phyloP scores from a whole-genome alignment of 2,888 invertebrate species.

The Leptinotarsa peninsularis region DNA sequence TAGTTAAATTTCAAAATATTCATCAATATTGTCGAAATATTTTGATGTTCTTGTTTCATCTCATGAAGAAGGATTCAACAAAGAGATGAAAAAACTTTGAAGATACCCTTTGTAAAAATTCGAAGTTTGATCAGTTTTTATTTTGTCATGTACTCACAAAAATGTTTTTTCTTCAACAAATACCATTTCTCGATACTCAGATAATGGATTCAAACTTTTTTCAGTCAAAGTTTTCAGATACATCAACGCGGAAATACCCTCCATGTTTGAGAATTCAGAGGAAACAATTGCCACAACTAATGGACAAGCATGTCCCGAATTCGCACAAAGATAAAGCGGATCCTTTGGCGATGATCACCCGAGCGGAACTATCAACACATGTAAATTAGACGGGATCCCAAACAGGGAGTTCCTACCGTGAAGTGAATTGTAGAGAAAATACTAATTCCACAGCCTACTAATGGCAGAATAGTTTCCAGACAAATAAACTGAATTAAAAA shows the following conservation, averaged over 20 bases:
- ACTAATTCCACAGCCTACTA: not conserved
- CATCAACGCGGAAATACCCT: not conserved
- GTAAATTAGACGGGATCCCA: conserved; percentile 4
- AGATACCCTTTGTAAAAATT: too few species aligned
- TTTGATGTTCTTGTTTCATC: too few species aligned
- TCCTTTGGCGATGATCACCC: conserved; percentile 8
- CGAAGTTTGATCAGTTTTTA: too few species aligned
- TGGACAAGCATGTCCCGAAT: conserved; percentile 4
- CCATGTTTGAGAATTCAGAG: not conserved
- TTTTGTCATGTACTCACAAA: too few species aligned
- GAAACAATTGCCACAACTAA: conserved; percentile 7
- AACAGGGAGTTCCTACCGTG: not conserved
- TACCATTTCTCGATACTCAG: too few species aligned
- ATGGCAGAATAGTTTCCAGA: too few species aligned
- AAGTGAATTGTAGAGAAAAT: not conserved
- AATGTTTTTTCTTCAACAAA: too few species aligned
- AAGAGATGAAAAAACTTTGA: too few species aligned
- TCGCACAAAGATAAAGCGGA: conserved; percentile 3
- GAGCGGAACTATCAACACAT: conserved; percentile 16
- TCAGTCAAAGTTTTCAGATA: not conserved
- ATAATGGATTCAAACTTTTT: not conserved
- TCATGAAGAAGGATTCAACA: too few species aligned
- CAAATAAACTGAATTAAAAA: too few species aligned
- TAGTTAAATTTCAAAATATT: too few species aligned
- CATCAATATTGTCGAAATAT: too few species aligned